Conservation (phyloP, 2,888 invertebrate species). For the Spisula solida region DNA sequence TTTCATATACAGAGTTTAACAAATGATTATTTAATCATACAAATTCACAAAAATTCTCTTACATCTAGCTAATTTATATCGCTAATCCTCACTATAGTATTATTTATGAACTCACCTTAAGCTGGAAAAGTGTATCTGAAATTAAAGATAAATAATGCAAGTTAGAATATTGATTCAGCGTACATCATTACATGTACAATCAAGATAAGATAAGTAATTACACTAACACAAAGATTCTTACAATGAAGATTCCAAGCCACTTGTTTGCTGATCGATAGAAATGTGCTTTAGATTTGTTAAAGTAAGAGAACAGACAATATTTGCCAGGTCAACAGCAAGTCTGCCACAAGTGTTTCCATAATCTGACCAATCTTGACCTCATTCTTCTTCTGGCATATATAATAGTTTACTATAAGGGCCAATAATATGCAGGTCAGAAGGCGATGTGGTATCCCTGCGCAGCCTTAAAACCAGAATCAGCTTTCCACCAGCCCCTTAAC, state of each 20-base stretch:
- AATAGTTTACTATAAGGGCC: no score
- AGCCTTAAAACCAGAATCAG: no score
- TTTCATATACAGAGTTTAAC: background rate
- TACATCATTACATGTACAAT: background rate
- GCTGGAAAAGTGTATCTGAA: conserved; percentile 84
- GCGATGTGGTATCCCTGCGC: no score
- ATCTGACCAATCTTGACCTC: no score
- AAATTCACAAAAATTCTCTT: background rate
- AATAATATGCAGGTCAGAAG: no score
- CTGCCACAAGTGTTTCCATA: no score
- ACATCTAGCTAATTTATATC: background rate
- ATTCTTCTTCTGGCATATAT: no score
- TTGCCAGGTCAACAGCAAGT: no score
- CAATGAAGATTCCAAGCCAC: background rate
- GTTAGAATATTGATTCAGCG: background rate
- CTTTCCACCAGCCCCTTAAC: no score
- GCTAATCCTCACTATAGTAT: background rate
- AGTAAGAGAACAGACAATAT: background rate
- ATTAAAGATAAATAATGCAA: conserved; percentile 58
- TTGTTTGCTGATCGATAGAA: no score
- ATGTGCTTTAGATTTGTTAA: background rate
- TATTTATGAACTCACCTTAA: conserved; percentile 78
- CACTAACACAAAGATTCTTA: no score
- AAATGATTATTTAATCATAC: background rate
- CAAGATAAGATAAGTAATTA: background rate